Conservation (phyloP, 30 jellyfish, hydroid and myxozoan species). For the Mastigias papua region DNA sequence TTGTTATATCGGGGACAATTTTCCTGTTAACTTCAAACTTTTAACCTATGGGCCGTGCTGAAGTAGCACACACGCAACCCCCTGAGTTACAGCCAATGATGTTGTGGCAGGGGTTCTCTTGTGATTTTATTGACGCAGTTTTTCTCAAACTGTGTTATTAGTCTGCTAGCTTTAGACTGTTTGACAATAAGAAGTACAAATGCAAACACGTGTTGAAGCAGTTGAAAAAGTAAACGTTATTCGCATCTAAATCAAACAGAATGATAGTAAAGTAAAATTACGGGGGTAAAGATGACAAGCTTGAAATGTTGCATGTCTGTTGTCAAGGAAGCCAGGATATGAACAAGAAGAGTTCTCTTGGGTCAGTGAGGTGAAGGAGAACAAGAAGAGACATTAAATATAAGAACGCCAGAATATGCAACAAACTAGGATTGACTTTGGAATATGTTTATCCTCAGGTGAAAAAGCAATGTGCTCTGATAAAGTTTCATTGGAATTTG, state of each 20-base stretch:
- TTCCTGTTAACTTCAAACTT: not conserved
- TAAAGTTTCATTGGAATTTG: no score
- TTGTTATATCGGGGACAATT: not conserved
- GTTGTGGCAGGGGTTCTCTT: not conserved
- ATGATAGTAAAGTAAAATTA: not conserved
- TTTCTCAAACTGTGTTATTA: not conserved
- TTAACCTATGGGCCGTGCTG: not conserved
- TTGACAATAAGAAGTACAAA: not conserved
- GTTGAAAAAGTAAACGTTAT: not conserved
- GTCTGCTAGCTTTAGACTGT: not conserved
- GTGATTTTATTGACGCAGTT: not conserved
- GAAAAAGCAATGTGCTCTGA: no score
- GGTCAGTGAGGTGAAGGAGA: not conserved
- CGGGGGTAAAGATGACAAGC: not conserved
- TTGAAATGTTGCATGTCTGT: not conserved
- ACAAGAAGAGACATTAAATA: no score
- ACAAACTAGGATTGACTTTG: no score
- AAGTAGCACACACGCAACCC: not conserved
- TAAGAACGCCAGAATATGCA: no score
- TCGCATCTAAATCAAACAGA: slow-evolving; percentile 3
- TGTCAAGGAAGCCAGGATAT: slow-evolving; percentile 1
- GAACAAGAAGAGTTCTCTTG: not conserved
- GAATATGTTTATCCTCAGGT: no score
- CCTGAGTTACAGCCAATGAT: not conserved
- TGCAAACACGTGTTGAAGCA: not conserved